Conservation (phyloP, 2,888 invertebrate species). For the Yponomeuta malinellus region DNA sequence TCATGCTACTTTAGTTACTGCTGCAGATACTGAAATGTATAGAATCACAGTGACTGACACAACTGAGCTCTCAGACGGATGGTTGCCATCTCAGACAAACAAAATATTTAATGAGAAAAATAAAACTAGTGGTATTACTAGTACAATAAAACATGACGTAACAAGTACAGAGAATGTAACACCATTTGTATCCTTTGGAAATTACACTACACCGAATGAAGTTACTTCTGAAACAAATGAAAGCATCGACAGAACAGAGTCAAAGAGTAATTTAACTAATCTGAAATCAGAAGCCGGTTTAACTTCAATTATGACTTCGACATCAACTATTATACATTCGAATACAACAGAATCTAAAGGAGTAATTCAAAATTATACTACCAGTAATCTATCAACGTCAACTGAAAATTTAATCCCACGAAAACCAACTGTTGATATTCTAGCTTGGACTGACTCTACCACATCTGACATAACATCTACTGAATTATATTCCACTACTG, state of each 20-base stretch:
- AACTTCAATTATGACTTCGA: neutral
- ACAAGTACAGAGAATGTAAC: neutral
- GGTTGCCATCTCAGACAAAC: neutral
- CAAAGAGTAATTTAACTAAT: neutral
- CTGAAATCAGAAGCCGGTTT: neutral
- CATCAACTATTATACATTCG: neutral
- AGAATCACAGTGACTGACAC: neutral
- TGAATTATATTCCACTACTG: conserved; percentile 40
- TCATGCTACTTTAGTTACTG: conserved; percentile 8
- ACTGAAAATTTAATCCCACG: conserved; percentile 32
- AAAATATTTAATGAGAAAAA: neutral
- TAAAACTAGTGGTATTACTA: neutral
- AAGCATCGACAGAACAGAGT: neutral
- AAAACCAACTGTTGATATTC: conserved; percentile 61
- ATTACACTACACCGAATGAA: neutral
- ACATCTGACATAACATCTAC: conserved; percentile 56
- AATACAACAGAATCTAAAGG: neutral
- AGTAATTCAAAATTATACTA: neutral
- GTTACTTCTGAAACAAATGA: neutral
- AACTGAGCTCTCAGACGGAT: neutral
- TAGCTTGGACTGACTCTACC: conserved; percentile 63
- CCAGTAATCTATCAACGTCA: neutral
- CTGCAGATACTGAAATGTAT: neutral
- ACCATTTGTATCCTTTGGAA: neutral
- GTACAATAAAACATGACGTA: neutral